phyloP scores from a whole-genome alignment of 2,888 invertebrate species.

The Apotomis betuletana region DNA sequence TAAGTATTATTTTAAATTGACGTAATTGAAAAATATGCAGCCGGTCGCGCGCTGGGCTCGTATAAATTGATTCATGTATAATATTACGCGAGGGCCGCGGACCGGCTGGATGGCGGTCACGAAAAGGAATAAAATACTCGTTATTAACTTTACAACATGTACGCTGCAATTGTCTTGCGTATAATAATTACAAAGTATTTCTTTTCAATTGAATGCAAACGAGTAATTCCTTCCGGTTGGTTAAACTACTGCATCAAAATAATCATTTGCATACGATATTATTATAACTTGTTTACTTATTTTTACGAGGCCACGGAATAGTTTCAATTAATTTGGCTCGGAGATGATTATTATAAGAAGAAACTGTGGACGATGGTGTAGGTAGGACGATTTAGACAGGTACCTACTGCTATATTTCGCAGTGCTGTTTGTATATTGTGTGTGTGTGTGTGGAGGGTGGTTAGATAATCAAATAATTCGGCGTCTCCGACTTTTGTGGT shows the following conservation, averaged over 20 bases:
- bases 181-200: slow-evolving; percentile 23
- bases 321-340: too few relatives aligned
- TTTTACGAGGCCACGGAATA: too few relatives aligned
- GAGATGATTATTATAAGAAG: too few relatives aligned
- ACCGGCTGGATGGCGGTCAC: slow-evolving; percentile 59
- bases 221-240: slow-evolving; percentile 12
- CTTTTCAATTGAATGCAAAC: slow-evolving; percentile 24
- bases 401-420: too few relatives aligned
- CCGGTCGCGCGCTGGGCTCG: slow-evolving; percentile 71
- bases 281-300: background rate
- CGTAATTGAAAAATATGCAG: slow-evolving; percentile 84
- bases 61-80: slow-evolving; percentile 82
- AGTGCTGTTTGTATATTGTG: too few relatives aligned
- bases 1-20: slow-evolving; percentile 84
- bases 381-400: too few relatives aligned
- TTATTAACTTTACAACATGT: slow-evolving; percentile 63
- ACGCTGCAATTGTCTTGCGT: slow-evolving; percentile 44
- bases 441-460: too few relatives aligned
- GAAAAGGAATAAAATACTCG: slow-evolving; percentile 64
- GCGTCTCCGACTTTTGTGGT: too few relatives aligned
- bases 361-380: too few relatives aligned
- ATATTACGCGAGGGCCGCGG: slow-evolving; percentile 64
- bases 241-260: slow-evolving; percentile 9
- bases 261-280: background rate
- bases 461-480: too few relatives aligned